Percentiles rank a stretch among this genome's conserved stretches.
phyloP scores from a whole-genome alignment of 2,113 vertebrate genomes.

The Anser cygnoides region DNA sequence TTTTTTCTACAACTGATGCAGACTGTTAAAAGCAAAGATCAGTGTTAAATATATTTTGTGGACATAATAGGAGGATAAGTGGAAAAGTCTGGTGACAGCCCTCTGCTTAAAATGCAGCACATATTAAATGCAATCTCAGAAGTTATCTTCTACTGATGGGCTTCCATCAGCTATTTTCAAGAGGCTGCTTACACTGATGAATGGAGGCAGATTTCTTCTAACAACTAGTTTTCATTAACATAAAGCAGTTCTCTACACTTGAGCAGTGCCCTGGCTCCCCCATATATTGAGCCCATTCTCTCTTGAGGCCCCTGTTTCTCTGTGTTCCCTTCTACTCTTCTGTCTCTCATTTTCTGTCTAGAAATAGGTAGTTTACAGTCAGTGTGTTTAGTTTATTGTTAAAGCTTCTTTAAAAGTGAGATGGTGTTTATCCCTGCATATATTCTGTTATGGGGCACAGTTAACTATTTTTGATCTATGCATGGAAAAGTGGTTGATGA shows the following conservation, averaged over 20 bases:
- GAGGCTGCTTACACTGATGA: not conserved
- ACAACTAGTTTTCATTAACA: not conserved
- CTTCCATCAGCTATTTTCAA: not conserved
- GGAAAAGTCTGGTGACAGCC: not conserved
- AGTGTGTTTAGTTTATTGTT: not conserved
- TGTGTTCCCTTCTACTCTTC: not conserved
- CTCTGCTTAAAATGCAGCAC: not conserved
- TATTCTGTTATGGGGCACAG: not conserved
- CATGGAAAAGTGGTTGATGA: not conserved
- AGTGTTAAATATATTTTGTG: not conserved
- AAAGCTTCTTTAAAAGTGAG: not conserved
- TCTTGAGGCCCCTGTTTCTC: not conserved
- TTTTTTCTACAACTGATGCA: not conserved
- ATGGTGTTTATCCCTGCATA: not conserved
- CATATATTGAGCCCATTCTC: not conserved
- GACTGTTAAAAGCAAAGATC: not conserved
- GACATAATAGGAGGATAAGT: not conserved
- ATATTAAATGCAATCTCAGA: not conserved
- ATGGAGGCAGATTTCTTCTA: not conserved
- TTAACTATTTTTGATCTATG: not conserved
- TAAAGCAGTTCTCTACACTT: not conserved
- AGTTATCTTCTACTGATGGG: not conserved
- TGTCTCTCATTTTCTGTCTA: not conserved
- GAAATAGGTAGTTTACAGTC: not conserved
- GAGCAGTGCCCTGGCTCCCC: not conserved